Evolutionary conservation across 2,888 invertebrate genomes (phyloP).

Genomic region (Heteromyza rotundicornis): DNA sequence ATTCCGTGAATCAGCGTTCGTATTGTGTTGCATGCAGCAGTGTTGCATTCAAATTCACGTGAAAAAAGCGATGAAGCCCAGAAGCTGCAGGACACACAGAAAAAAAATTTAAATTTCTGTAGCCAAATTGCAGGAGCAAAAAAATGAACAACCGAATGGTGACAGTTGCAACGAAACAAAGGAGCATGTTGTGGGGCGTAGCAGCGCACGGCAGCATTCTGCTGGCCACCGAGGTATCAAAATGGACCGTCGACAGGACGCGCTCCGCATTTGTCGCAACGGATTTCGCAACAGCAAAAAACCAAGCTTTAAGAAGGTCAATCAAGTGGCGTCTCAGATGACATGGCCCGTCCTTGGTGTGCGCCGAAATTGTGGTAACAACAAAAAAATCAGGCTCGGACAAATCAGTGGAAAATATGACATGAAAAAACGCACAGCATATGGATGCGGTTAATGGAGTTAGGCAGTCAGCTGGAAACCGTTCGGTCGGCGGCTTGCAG

Average conservation of each 20-base stretch:
- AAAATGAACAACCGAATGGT: too few species aligned
- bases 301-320: conserved; percentile 37
- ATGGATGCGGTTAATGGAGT: conserved; percentile 50
- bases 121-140: too few species aligned
- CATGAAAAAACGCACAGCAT: conserved; percentile 19
- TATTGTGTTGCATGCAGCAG: not conserved
- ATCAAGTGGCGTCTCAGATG: conserved; percentile 40
- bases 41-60: not conserved
- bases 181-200: too few species aligned
- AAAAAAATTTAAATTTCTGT: too few species aligned
- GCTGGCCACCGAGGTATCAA: too few species aligned
- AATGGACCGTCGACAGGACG: too few species aligned
- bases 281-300: not conserved
- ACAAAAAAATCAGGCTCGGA: conserved; percentile 39
- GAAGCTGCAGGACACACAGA: too few species aligned
- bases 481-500: conserved; percentile 52
- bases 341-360: conserved; percentile 31
- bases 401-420: conserved; percentile 19
- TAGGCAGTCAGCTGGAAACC: conserved; percentile 52
- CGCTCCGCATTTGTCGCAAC: not conserved
- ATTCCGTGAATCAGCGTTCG: not conserved
- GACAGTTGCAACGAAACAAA: too few species aligned
- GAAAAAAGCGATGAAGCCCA: too few species aligned
- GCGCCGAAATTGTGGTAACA: conserved; percentile 47
- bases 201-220: too few species aligned